Base-by-base conservation (phyloP, 1,140 invertebrate species). In the Hypsibius dujardini region DNA sequence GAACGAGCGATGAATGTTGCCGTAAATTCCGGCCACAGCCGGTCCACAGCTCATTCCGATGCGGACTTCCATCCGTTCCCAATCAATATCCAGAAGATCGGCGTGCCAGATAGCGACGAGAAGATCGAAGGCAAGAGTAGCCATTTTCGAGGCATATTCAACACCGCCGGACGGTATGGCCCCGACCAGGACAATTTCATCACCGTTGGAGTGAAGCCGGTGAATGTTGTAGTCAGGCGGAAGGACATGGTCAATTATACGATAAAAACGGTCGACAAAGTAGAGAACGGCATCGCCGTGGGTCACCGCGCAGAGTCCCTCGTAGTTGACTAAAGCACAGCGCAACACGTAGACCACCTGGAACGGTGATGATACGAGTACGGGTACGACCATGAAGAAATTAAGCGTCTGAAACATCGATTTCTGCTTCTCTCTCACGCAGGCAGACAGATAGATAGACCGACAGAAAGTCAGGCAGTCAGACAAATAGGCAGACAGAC, bases 291-390 rank as follows among this genome's bases (percentile, higher is more conserved):
- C 62, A 45, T 67, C 62, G 12, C 62, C 62, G 62, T 67, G 62
- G 0, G 62, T 45, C 12, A 42, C 12, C 3, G 62, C 42, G 42
- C 62, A 67, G 12, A 67, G 62, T 7, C 12, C 62, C 3, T 67
- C 62, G 42, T 67, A 67, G 62, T 67, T 67, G 62, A 67, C 62
- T 42, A 67, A 45, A 3, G 62, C 12, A 67, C 62, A 67, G 62
- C 42, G 62, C 62, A 67, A 42, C 12, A 67, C 62, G 45, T 67
- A 67, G 12, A 67, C 12, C 12, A 67, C 62, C 28, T 28, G 28
- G 28, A 28, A 28, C 28, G 28, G 28, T 28, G 28, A 28, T 28
- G 28, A 28, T 28, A 28, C 28, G 28, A 28, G 28, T 28, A 28
- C 28, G 28, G 28, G 28, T 28, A 28, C 28, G 28, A 28, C 28